phyloP scores from a whole-genome alignment of 2,888 invertebrate species.

The Dicyrtomina minuta region DNA sequence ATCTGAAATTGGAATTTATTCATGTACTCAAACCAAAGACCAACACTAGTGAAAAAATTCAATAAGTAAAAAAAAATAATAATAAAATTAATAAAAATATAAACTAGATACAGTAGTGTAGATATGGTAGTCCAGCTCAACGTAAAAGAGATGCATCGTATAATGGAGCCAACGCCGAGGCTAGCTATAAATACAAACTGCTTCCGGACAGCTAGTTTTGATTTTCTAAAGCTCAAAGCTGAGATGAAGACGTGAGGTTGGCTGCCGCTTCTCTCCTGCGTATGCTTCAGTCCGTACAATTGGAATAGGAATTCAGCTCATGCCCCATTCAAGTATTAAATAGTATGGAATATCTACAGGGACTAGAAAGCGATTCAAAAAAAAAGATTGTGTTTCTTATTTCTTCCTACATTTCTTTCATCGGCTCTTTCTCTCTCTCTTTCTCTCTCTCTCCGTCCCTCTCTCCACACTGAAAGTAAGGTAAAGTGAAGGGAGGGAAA shows the following conservation, averaged over 20 bases:
- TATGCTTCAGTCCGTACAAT: neutral
- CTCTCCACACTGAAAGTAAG: slow-evolving; percentile 1
- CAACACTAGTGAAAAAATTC: too few species aligned
- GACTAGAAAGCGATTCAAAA: slow-evolving; percentile 12
- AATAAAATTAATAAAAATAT: too few species aligned
- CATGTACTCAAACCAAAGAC: too few species aligned
- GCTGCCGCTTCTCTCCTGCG: neutral
- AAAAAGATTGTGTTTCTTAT: neutral
- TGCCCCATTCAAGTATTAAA: slow-evolving; percentile 6
- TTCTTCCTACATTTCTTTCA: neutral
- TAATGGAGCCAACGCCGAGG: too few species aligned
- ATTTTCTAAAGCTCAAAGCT: too few species aligned
- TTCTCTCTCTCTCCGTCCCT: neutral
- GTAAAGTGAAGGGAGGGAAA: neutral
- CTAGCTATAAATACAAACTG: too few species aligned
- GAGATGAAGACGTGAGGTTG: neutral
- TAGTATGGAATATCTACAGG: neutral
- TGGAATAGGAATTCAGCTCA: neutral
- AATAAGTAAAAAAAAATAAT: too few species aligned
- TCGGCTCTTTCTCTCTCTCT: neutral
- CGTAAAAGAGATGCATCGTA: too few species aligned
- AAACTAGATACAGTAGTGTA: too few species aligned
- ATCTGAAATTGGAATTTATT: too few species aligned
- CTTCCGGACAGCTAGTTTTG: too few species aligned
- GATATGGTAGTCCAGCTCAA: too few species aligned